Conservation (phyloP, 2,113 vertebrate genomes). For the Zosterops borbonicus region DNA sequence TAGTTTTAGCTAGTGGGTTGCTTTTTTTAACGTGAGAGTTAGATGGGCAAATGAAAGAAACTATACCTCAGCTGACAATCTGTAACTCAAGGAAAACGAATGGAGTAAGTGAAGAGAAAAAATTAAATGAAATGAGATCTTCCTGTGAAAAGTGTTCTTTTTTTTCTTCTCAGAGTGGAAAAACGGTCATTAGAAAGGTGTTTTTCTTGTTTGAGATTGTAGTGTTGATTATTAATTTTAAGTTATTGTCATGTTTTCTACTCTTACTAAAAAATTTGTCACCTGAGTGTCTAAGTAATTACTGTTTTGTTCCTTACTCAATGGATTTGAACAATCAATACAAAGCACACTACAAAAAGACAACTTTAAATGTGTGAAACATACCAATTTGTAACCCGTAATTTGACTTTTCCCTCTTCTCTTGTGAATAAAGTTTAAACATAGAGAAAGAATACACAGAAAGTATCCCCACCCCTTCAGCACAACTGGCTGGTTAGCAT, state of each 20-base stretch:
- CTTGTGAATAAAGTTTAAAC: background rate
- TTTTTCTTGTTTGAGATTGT: constrained; percentile 23
- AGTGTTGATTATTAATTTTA: background rate
- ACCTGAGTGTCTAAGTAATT: background rate
- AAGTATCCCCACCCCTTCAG: background rate
- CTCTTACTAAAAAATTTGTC: constrained; percentile 1
- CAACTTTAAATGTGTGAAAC: background rate
- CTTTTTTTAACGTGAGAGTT: background rate
- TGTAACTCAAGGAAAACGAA: constrained; percentile 66
- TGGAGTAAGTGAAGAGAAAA: constrained; percentile 51
- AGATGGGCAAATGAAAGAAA: constrained; percentile 27
- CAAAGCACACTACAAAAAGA: background rate
- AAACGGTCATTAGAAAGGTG: constrained; percentile 29
- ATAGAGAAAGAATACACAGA: background rate
- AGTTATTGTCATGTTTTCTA: background rate
- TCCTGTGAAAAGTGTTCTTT: constrained; percentile 69
- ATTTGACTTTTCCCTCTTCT: background rate
- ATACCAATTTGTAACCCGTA: background rate
- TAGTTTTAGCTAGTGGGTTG: background rate
- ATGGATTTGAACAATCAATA: background rate
- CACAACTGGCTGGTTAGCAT: background rate
- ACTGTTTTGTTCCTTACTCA: background rate
- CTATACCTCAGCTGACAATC: constrained; percentile 39
- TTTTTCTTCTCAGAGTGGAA: constrained; percentile 52
- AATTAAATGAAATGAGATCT: constrained; percentile 76